Percentiles rank a stretch among this genome's conserved stretches.
These are phyloP conservation scores for Parnassius glacialis DNA, from an alignment of 2,888 invertebrate species.

Conservation along the genomic window DNA sequence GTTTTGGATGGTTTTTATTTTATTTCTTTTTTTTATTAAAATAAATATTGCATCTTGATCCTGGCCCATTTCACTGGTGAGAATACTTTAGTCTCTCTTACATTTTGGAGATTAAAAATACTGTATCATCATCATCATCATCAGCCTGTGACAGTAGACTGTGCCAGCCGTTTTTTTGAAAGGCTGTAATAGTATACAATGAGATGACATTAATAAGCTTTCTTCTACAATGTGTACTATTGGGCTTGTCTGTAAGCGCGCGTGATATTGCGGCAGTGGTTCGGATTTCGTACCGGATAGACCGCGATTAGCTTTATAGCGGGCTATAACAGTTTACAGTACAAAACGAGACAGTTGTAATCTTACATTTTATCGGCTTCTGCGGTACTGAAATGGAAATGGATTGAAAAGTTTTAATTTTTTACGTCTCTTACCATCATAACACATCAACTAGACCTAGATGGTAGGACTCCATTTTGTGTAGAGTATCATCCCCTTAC, in stretches of 20 bases:
- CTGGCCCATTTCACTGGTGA: too few species aligned
- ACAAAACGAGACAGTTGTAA: conserved; percentile 29
- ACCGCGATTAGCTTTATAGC: conserved; percentile 46
- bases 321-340: conserved; percentile 39
- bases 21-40: too few species aligned
- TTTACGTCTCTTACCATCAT: not conserved
- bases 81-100: too few species aligned
- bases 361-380: conserved; percentile 32
- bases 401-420: not conserved
- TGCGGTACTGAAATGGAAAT: not conserved
- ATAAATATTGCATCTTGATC: too few species aligned
- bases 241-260: conserved; percentile 38
- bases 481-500: too few species aligned
- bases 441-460: not conserved
- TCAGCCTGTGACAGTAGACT: too few species aligned
- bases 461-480: too few species aligned
- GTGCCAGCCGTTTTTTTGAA: too few species aligned
- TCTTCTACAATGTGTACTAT: conserved; percentile 34
- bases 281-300: conserved; percentile 50
- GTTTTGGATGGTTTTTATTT: too few species aligned
- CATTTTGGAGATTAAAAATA: too few species aligned
- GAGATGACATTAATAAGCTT: conserved; percentile 30
- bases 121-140: too few species aligned
- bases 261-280: conserved; percentile 51
- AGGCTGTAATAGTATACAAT: not conserved